A percentile compares a stretch with the other conserved stretches of the same genome.
Evolutionary conservation across 2,797 vertebrate genomes (phyloP).

Genomic region (Chlorospingus semifuscus): DNA sequence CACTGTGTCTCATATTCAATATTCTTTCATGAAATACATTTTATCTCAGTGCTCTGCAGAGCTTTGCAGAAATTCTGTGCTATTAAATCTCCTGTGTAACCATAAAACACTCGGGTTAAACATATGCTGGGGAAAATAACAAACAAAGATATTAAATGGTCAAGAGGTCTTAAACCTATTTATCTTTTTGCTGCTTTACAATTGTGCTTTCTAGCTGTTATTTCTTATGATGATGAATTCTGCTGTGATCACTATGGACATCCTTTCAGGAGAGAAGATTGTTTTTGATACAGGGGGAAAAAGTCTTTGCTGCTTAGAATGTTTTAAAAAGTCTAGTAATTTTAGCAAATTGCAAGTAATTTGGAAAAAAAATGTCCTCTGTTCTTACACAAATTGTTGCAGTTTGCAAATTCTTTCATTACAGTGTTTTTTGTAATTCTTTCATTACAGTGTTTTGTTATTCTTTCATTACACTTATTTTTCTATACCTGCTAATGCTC

Average conservation of each 20-base stretch:
- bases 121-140: not conserved
- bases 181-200: not conserved
- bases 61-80: not conserved
- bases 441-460: too few relatives aligned
- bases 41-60: not conserved
- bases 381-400: not conserved
- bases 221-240: not conserved
- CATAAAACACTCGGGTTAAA: not conserved
- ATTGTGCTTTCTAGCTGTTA: not conserved
- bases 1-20: not conserved
- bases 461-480: not conserved
- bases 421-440: too few relatives aligned
- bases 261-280: not conserved
- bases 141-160: constrained; percentile 3
- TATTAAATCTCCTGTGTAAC: not conserved
- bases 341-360: not conserved
- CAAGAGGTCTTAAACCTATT: not conserved
- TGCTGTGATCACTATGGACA: not conserved
- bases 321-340: not conserved
- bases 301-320: not conserved
- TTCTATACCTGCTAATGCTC: not conserved
- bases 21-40: constrained; percentile 1
- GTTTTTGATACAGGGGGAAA: not conserved
- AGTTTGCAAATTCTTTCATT: not conserved
- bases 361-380: not conserved